Evolutionary conservation across 1,140 invertebrate genomes (phyloP), one percentile per base, ranked within the genome.

Genomic region (Cylas formicarius): DNA sequence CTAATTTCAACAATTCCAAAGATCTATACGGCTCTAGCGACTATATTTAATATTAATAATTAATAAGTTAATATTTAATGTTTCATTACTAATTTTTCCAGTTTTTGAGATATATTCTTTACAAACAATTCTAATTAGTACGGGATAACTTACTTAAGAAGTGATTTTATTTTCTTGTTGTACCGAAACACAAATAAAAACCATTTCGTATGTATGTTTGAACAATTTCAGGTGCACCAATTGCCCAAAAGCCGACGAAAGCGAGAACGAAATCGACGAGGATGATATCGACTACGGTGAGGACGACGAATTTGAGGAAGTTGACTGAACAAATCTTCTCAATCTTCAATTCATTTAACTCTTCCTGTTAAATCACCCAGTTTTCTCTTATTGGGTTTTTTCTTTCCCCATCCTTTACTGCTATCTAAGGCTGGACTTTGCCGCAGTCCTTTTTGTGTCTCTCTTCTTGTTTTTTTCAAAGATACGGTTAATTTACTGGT

Each of bases 181-280:
- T 16, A 2, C 10, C 14, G 14, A 11, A 32, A 43, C 22, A 5
- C 14, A 11, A 3, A 16, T 43, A 33, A 13, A 33, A 43, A 9
- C 0, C 10, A 23, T 23, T 16, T 22, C 10, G 9, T 14, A 5
- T 19, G 11, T 41, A 11, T 23, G 9, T 34, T 36, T 22, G 9
- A 37, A 26, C 16, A 11, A 7, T 34, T 41, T 22, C 18, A 56
- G 55, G 23, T 56, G 55, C 31, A 29, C 44, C 2, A 39, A 47
- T 23, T 56, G 55, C 34, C 43, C 55, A 18, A 9, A 41, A 24
- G 44, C 36, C 19, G 48, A 54, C 14, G 52, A 49, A 16, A 27
- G 29, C 10, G 37, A 39, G 18, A 39, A 39, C 16, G 20, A 37
- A 6, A 17, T 41, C 6, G 33, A 44, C 4, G 55, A 54, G 8